Conservation (phyloP, 2,797 vertebrate species). For the Linurgus olivaceus region DNA sequence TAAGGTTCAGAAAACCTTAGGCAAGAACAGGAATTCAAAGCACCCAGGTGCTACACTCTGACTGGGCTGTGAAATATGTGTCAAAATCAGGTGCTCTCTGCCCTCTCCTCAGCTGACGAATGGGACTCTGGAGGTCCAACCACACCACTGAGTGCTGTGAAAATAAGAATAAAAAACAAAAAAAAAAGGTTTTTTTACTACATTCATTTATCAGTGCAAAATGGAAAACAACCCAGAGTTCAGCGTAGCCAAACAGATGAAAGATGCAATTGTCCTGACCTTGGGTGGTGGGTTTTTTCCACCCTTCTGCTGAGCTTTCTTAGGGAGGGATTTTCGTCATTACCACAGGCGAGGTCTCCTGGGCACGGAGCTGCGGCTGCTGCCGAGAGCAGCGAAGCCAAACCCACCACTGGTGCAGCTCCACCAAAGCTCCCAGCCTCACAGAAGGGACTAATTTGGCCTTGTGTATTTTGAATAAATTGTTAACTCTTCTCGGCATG, state of each 20-base stretch:
- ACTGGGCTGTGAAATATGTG: background rate
- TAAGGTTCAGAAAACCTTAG: background rate
- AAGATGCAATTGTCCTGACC: conserved; percentile 9
- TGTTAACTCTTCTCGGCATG: conserved; percentile 81
- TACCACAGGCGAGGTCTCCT: conserved; percentile 2
- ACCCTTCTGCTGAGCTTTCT: background rate
- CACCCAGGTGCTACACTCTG: background rate
- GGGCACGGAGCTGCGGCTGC: background rate
- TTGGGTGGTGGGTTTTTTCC: background rate
- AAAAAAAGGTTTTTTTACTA: background rate
- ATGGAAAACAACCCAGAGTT: background rate
- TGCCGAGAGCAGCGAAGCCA: background rate
- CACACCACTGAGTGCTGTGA: background rate
- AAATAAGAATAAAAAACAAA: background rate
- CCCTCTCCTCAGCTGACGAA: background rate
- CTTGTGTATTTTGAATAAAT: conserved; percentile 76
- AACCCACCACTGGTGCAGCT: conserved; percentile 27
- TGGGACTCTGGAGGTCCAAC: background rate
- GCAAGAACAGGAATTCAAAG: background rate
- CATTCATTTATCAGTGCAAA: background rate
- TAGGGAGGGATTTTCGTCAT: background rate
- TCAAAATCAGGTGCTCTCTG: background rate
- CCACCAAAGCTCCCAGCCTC: conserved; percentile 47
- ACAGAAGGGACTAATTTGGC: conserved; percentile 65
- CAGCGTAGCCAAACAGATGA: background rate